Evolutionary conservation across 2,888 invertebrate genomes (phyloP).

Genomic region (Apoderus coryli): DNA sequence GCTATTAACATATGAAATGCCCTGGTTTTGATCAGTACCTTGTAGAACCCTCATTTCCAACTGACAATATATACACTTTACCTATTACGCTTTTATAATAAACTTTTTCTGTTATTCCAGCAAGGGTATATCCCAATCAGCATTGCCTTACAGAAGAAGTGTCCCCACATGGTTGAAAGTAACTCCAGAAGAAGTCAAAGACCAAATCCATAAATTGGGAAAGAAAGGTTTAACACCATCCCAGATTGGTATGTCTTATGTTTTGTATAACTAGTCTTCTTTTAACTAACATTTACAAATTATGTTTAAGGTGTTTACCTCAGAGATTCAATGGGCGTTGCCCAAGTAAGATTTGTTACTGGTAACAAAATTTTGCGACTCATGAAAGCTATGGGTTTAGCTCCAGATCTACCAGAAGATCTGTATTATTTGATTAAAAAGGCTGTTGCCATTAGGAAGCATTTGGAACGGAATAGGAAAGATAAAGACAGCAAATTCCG

Average conservation of each 20-base stretch:
- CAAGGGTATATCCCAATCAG: constrained; percentile 99
- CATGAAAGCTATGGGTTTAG: constrained; percentile 94
- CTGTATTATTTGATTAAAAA: constrained; percentile 98
- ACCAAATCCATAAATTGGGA: constrained; percentile 93
- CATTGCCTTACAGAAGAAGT: constrained; percentile 93
- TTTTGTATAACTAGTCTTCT: too few relatives aligned
- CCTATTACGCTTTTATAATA: too few relatives aligned
- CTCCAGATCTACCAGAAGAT: constrained; percentile 97
- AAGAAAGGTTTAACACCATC: constrained; percentile 99
- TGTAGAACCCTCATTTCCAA: too few relatives aligned
- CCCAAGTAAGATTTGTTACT: constrained; percentile 96
- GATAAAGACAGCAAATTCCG: constrained; percentile 99
- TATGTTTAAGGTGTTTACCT: constrained; percentile 91
- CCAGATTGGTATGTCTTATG: constrained; percentile 89
- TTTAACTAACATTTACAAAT: too few relatives aligned
- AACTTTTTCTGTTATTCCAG: too few relatives aligned
- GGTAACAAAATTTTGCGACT: constrained; percentile 98
- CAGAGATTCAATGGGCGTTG: constrained; percentile 97
- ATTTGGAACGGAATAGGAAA: constrained; percentile 95
- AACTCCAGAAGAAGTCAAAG: constrained; percentile 92
- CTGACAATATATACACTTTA: too few relatives aligned
- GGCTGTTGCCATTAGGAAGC: constrained; percentile 97
- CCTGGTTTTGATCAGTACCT: too few relatives aligned
- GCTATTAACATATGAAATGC: too few relatives aligned
- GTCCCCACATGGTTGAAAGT: constrained; percentile 98